Evolutionary conservation across 2,797 vertebrate species (phyloP), one percentile per base, ranked within the genome.

Genomic region (Furcifer pardalis): DNA sequence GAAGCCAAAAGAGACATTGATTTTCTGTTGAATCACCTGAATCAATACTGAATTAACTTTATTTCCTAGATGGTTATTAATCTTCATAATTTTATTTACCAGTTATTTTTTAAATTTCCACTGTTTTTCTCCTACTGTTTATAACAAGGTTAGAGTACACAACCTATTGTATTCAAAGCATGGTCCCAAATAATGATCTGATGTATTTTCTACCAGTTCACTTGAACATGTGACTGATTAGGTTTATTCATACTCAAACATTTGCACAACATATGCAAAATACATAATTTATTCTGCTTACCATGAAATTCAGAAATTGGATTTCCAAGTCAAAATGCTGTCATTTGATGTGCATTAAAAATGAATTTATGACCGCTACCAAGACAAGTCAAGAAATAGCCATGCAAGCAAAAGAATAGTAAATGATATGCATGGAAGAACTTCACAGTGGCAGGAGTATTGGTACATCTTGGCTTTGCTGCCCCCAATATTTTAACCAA

Each of bases 241-340:
- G 17, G 17, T 66, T 66, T 83, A 84, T 71, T 62, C 68, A 49
- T 60, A 32, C 52, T 35, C 65, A 77, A 40, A 44, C 40, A 77
- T 46, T 42, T 77, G 30, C 7, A 60, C 35, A 60, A 35, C 17
- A 40, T 44, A 59, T 44, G 40, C 75, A 84, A 77, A 77, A 69
- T 32, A 68, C 52, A 71, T 60, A 32, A 71, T 27, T 75, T 84
- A 69, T 17, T 77, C 30, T 56, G 40, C 30, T 69, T 60, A 30
- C 72, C 15, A 17, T 32, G 59, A 74, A 77, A 76, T 63, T 42
- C 59, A 82, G 44, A 82, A 82, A 82, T 12, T 77, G 35, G 72
- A 62, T 76, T 65, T 52, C 44, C 63, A 68, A 32, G 44, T 69
- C 27, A 69, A 4, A 37, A 46, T 27, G 37, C 74, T 77, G 30